These are phyloP conservation scores for Megalopta genalis DNA, from an alignment of 1,140 invertebrate genomes.

Conservation along the genomic window DNA sequence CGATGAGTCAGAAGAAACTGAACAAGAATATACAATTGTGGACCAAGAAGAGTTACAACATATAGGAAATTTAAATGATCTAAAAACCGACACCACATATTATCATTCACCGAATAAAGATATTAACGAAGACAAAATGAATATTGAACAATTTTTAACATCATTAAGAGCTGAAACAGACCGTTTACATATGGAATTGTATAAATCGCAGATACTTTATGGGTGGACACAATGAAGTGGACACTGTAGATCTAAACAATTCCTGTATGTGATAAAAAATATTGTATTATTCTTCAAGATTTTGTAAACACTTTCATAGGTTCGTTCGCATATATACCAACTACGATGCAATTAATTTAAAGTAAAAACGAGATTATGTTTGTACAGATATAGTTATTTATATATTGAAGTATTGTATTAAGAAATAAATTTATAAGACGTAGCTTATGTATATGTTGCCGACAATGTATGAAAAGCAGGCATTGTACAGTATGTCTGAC, in stretches of 20 bases:
- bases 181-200: slow-evolving; percentile 68
- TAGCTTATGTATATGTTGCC: background rate
- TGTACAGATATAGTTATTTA: background rate
- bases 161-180: slow-evolving; percentile 67
- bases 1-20: background rate
- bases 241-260: background rate
- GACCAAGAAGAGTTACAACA: background rate
- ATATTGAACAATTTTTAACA: slow-evolving; percentile 67
- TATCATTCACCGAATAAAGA: background rate
- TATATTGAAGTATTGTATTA: background rate
- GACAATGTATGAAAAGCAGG: no score
- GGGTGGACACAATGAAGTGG: background rate
- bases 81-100: background rate
- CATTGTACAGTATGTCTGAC: no score
- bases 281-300: background rate
- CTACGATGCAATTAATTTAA: background rate
- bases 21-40: background rate
- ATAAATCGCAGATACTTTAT: slow-evolving; percentile 67
- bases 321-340: background rate
- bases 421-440: background rate
- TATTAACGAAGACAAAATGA: background rate
- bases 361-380: background rate
- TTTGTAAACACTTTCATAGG: background rate
- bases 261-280: background rate
- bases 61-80: background rate